A percentile compares a stretch with the other conserved stretches of the same genome.
Conservation (phyloP, 2,888 invertebrate genomes). For the Smittia sp. region DNA sequence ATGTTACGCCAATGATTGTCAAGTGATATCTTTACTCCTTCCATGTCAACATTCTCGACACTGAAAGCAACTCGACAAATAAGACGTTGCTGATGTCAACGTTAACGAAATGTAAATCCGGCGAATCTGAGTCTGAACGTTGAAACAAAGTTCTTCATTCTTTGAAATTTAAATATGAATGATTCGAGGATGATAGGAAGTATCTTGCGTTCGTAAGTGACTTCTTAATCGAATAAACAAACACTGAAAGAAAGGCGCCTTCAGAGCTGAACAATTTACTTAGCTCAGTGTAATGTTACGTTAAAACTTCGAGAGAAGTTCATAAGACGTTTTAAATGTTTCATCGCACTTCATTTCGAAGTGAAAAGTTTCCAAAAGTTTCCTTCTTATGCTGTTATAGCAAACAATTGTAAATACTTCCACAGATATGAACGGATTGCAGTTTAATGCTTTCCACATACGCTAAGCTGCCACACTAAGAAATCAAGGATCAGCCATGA, state of each 20-base stretch:
- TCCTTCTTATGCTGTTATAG: no score
- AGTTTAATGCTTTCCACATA: no score
- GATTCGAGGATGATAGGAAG: neutral
- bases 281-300: constrained; percentile 33
- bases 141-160: neutral
- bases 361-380: no score
- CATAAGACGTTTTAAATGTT: no score
- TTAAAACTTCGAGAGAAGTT: constrained; percentile 31
- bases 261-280: constrained; percentile 32
- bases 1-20: neutral
- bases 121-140: neutral
- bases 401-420: no score
- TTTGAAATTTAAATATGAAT: constrained; percentile 15
- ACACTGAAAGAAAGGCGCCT: neutral
- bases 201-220: neutral
- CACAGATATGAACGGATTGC: no score
- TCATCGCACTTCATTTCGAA: no score
- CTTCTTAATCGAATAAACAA: neutral
- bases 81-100: no score
- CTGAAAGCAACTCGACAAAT: no score
- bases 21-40: constrained; percentile 6
- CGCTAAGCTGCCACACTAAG: no score
- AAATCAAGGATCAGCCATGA: no score
- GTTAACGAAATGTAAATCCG: neutral
- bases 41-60: neutral